Evolutionary conservation across 2,888 invertebrate species (phyloP), one percentile per base, ranked within the genome.

Genomic region (Tetragnatha montana): DNA sequence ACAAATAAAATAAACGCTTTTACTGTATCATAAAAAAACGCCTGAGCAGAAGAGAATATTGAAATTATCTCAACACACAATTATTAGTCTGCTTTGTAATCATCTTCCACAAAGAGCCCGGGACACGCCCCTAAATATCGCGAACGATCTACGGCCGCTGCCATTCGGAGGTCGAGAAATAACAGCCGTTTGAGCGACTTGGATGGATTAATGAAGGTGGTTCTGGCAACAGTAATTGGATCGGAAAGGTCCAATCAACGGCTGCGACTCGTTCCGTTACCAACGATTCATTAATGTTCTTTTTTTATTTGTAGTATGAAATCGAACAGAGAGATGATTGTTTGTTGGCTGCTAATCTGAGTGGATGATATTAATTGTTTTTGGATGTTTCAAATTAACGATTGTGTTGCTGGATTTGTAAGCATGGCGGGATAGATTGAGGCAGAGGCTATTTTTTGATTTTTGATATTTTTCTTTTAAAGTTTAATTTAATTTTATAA

Each of bases 41-140:
- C 60, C 71, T n/a, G n/a, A n/a, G n/a, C n/a, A n/a, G n/a, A n/a
- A n/a, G 60, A 78, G 74, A 84, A 84, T 84, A 88, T 84, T 84
- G 84, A 88, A 88, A 88, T 88, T 80, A 80, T 80, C 88, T 88
- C 88, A 75, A 70, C 88, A 88, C 88, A 88, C 88, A 88, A 84
- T 84, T 88, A 84, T 88, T 88, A 84, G 84, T 51, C 78, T 70
- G 69, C 80, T 80, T 88, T 84, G 80, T 84, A 84, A 88, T 84
- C 74, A 80, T 84, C 74, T 79, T 49, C 75, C 49, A 68, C 68
- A 68, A 75, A 84, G 22, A 60, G 68, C 60, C 60, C 21, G 71
- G 51, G 73, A 12, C 79, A 35, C 88, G 88, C 88, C 88, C 49
- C 88, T 80, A 68, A 49, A 22, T 88, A 88, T 88, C 88, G 14